Evolutionary conservation across 2,797 vertebrate species (phyloP).

Genomic region (Margarornis squamiger): DNA sequence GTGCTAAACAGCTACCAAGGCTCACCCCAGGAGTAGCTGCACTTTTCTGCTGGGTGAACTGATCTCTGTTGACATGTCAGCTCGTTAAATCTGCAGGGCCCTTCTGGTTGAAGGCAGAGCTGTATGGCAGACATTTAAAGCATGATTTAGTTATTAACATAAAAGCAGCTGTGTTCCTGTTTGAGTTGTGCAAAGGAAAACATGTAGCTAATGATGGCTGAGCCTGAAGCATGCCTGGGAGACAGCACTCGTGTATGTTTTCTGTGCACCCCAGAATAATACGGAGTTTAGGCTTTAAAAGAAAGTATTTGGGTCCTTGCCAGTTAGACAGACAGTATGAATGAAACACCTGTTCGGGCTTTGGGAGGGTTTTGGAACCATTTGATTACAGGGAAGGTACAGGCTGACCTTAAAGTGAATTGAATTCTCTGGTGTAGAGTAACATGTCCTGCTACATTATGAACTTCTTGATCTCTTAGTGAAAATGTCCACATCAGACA

Average conservation of each 20-base stretch:
- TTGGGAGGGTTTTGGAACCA: slow-evolving; percentile 46
- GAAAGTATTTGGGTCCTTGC: slow-evolving; percentile 59
- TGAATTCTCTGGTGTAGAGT: slow-evolving; percentile 57
- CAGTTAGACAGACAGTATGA: slow-evolving; percentile 67
- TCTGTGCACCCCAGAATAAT: background rate
- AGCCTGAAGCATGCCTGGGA: background rate
- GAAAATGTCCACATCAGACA: background rate
- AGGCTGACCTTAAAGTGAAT: slow-evolving; percentile 62
- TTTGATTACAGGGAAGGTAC: slow-evolving; percentile 61
- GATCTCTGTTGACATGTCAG: slow-evolving; percentile 59
- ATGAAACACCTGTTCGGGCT: slow-evolving; percentile 73
- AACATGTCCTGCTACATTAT: slow-evolving; percentile 17
- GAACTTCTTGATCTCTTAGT: background rate
- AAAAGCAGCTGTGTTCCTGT: slow-evolving; percentile 48
- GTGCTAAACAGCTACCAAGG: background rate
- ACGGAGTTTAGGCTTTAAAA: slow-evolving; percentile 12
- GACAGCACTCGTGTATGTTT: background rate
- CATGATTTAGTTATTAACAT: slow-evolving; percentile 15
- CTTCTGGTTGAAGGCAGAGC: slow-evolving; percentile 5
- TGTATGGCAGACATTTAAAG: background rate
- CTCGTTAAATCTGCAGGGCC: slow-evolving; percentile 40
- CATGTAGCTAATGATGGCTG: background rate
- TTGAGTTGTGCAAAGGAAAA: slow-evolving; percentile 19
- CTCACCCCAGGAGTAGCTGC: background rate
- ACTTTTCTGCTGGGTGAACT: slow-evolving; percentile 51